phyloP scores from a whole-genome alignment of 2,113 vertebrate species.

The Petroica traversi region DNA sequence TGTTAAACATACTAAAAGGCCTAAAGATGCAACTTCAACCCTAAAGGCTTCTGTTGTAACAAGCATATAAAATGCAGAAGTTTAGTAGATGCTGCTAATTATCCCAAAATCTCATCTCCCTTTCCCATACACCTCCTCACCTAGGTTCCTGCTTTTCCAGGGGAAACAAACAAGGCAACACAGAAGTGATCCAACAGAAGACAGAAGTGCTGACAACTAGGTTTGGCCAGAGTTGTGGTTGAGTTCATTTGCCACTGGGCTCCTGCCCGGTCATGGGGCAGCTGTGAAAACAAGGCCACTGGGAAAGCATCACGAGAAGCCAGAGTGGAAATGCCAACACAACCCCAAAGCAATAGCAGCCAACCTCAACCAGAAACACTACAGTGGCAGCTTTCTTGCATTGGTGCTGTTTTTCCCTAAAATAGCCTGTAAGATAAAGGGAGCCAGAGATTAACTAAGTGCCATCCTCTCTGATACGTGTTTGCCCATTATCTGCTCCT shows the following conservation, averaged over 20 bases:
- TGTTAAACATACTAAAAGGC: not conserved
- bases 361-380: not conserved
- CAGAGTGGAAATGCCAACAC: not conserved
- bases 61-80: not conserved
- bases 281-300: slow-evolving; percentile 62
- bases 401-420: slow-evolving; percentile 36
- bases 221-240: not conserved
- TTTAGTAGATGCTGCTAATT: not conserved
- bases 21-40: not conserved
- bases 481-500: slow-evolving; percentile 24
- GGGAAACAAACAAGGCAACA: not conserved
- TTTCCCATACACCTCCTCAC: not conserved
- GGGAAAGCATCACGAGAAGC: slow-evolving; percentile 1
- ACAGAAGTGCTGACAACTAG: not conserved
- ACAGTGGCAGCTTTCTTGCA: not conserved
- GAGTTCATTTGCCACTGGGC: not conserved
- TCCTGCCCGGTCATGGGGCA: slow-evolving; percentile 30
- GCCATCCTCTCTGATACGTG: not conserved
- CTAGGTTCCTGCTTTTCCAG: not conserved
- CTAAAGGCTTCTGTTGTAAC: not conserved
- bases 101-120: not conserved
- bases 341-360: not conserved
- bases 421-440: slow-evolving; percentile 25
- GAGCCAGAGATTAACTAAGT: slow-evolving; percentile 15
- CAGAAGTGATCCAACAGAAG: not conserved